phyloP scores from a whole-genome alignment of 2,888 invertebrate species.

The Aproaerema taeniolella region DNA sequence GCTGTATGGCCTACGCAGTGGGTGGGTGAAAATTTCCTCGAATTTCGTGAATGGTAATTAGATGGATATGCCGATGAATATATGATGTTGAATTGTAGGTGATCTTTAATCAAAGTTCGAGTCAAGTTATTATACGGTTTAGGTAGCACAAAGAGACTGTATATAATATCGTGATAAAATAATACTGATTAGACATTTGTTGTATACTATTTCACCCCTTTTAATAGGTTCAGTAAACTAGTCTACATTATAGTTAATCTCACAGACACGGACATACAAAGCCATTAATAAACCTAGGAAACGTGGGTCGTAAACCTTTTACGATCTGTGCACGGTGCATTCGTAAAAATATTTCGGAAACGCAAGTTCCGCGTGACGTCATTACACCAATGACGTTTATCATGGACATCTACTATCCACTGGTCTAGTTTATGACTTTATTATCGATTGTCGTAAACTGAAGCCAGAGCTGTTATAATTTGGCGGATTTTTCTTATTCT shows the following conservation, averaged over 20 bases:
- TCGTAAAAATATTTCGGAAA: constrained; percentile 50
- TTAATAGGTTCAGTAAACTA: no score
- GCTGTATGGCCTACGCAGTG: constrained; percentile 22
- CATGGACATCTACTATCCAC: constrained; percentile 18
- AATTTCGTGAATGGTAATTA: constrained; percentile 12
- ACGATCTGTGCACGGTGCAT: constrained; percentile 57
- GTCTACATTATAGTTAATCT: no score
- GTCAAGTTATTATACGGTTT: no score
- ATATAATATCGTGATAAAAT: no score
- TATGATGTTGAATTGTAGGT: neutral
- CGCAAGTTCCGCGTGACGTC: constrained; percentile 39
- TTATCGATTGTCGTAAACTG: constrained; percentile 19
- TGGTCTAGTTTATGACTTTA: constrained; percentile 18
- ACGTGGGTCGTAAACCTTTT: constrained; percentile 59
- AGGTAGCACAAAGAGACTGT: no score
- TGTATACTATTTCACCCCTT: no score
- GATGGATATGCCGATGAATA: no score
- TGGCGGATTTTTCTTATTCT: no score
- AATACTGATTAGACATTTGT: no score
- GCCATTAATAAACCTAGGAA: constrained; percentile 56
- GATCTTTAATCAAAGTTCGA: neutral
- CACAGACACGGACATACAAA: constrained; percentile 12
- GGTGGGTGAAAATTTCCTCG: constrained; percentile 10
- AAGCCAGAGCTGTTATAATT: constrained; percentile 15
- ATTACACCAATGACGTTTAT: constrained; percentile 46